A percentile compares a stretch with the other conserved stretches of the same genome.
Conservation (phyloP, 1,140 invertebrate genomes). For the Alviniconcha marisindica region DNA sequence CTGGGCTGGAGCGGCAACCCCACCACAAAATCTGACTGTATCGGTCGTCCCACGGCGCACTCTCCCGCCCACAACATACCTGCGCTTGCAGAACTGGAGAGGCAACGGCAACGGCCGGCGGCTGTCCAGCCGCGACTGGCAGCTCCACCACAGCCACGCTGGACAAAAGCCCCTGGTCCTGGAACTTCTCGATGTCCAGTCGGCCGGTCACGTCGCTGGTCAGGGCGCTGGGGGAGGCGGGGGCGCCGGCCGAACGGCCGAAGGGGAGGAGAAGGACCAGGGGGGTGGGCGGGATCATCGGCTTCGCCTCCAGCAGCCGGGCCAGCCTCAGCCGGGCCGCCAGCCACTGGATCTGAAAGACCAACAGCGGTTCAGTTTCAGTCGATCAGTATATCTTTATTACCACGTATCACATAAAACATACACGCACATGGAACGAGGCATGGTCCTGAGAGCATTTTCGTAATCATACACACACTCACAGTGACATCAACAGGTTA, state of each 20-base stretch:
- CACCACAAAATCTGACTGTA: too few relatives aligned
- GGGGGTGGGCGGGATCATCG: constrained; percentile 56
- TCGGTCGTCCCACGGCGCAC: too few relatives aligned
- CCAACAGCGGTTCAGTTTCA: too few relatives aligned
- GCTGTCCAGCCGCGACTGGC: neutral
- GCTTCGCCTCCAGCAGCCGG: constrained; percentile 58
- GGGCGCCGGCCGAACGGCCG: neutral
- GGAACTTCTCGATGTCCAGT: constrained; percentile 52
- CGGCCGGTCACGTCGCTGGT: neutral
- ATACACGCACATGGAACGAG: too few relatives aligned
- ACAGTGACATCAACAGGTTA: too few relatives aligned
- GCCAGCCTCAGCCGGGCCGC: constrained; percentile 54
- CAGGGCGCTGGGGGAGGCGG: neutral
- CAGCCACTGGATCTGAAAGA: constrained; percentile 59
- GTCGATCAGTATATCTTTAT: too few relatives aligned
- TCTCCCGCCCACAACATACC: too few relatives aligned
- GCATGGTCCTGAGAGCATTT: too few relatives aligned
- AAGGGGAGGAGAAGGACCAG: constrained; percentile 54
- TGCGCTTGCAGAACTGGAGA: constrained; percentile 10
- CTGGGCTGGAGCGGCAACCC: too few relatives aligned
- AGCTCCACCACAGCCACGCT: constrained; percentile 38
- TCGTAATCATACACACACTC: too few relatives aligned
- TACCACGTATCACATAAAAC: too few relatives aligned
- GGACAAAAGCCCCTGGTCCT: constrained; percentile 53
- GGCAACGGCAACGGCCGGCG: neutral